A percentile compares a stretch with the other conserved stretches of the same genome.
Evolutionary conservation across 2,888 invertebrate species (phyloP).

Genomic region (Hedychridium roseum): DNA sequence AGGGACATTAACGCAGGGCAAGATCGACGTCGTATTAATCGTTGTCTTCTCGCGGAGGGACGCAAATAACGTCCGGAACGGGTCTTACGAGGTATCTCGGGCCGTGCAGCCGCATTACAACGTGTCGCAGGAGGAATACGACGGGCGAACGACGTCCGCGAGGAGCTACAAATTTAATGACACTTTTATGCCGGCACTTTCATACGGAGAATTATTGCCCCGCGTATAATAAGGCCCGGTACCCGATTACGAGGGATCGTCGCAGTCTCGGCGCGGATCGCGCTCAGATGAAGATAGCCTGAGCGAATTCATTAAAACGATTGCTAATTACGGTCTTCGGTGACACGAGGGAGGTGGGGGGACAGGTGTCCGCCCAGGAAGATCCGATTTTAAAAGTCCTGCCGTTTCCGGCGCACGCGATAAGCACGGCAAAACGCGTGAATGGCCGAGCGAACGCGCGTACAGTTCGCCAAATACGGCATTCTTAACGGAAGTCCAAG

Average conservation of each 20-base stretch:
- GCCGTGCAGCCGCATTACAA: too few species aligned
- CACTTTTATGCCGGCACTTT: conserved; percentile 28
- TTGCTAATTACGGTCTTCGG: conserved; percentile 52
- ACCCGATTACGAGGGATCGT: conserved; percentile 15
- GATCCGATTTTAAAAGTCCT: conserved; percentile 46
- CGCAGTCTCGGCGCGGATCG: conserved; percentile 8
- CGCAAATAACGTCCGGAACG: too few species aligned
- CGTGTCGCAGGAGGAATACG: conserved; percentile 8
- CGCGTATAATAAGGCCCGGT: conserved; percentile 19
- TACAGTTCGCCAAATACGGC: conserved; percentile 17
- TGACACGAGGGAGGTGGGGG: conserved; percentile 42
- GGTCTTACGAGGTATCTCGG: too few species aligned
- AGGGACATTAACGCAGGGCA: too few species aligned
- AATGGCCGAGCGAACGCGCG: conserved; percentile 13
- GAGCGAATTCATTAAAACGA: conserved; percentile 49
- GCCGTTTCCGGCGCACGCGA: conserved; percentile 61
- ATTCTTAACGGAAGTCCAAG: too few species aligned
- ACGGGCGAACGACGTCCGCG: conserved; percentile 11
- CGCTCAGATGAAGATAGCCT: conserved; percentile 50
- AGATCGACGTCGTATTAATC: too few species aligned
- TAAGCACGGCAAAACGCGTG: conserved; percentile 24
- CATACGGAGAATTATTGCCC: conserved; percentile 24
- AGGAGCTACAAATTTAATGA: conserved; percentile 18
- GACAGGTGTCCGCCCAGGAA: too few species aligned
- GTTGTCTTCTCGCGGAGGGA: too few species aligned